Evolutionary conservation across 2,888 invertebrate genomes (phyloP), one percentile per base, ranked within the genome.

Genomic region (Tolmerus cingulatus): DNA sequence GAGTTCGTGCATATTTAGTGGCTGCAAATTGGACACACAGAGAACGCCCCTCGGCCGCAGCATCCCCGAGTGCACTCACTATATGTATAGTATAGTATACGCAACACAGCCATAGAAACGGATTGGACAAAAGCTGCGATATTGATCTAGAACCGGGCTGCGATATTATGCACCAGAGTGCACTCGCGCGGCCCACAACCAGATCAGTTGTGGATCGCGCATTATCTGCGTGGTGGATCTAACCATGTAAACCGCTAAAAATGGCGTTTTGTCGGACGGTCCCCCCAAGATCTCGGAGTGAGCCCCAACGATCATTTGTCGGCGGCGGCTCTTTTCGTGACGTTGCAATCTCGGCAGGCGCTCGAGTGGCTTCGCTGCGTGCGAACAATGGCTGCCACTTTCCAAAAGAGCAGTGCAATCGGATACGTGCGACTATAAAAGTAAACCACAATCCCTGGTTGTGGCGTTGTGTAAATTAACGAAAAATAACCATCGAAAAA

Each of bases 261-360:
- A 82, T 82, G 57, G 57, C 82, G 66, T 57, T 82, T 82, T 82
- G 82, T 82, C 82, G 82, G 82, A 66, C 66, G 19, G 66, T 57
- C 66, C 37, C 14, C 82, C 82, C 34, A 51, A 82, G 51, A 34
- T n/a, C 16, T 46, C 16, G 16, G 40, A 40, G 43, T 46, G 43
- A 46, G 43, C 43, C 57, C 51, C 27, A 57, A 55, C 37, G 51
- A 82, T 82, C 34, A 55, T 82, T 82, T 82, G 82, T 82, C 82
- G 82, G 40, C 66, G 19, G 43, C 43, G 43, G 14, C 82, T 82
- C 55, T 82, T 57, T 82, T 82, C 81, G 23, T 43, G 19, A n/a
- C 37, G 37, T 34, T 82, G 30, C 57, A 27, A 27, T 30, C 23
- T 30, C 4, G 9, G 55, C 82, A 66, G 55, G 30, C 34, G 34